Percentiles rank a stretch among this genome's conserved stretches.
These are phyloP conservation scores for Drosophila recens DNA, from an alignment of 2,888 invertebrate genomes.

Conservation along the genomic window DNA sequence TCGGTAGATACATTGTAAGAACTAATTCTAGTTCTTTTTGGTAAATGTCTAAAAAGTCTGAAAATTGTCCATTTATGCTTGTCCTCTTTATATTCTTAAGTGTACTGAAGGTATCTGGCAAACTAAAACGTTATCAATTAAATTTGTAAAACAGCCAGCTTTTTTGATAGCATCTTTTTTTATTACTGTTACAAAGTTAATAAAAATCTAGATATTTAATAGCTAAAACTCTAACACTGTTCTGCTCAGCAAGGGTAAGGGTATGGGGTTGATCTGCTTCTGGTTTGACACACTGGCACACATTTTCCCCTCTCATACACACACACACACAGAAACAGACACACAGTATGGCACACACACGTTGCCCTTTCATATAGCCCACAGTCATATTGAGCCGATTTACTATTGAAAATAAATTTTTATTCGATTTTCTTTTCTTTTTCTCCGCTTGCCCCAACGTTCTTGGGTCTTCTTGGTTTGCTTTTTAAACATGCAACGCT, in stretches of 20 bases:
- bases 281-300: constrained; percentile 75
- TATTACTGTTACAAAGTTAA: too few relatives aligned
- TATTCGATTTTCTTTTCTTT: constrained; percentile 68
- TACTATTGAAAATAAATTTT: constrained; percentile 82
- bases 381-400: constrained; percentile 74
- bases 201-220: too few relatives aligned
- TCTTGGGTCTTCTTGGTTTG: constrained; percentile 45
- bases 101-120: too few relatives aligned
- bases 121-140: too few relatives aligned
- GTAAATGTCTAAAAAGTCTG: too few relatives aligned
- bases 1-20: too few relatives aligned
- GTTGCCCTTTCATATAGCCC: constrained; percentile 49
- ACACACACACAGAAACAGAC: constrained; percentile 1
- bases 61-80: too few relatives aligned
- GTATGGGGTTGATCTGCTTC: constrained; percentile 30
- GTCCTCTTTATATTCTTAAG: too few relatives aligned
- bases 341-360: background rate
- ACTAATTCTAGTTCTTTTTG: too few relatives aligned
- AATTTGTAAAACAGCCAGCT: too few relatives aligned
- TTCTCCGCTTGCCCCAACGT: constrained; percentile 29
- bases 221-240: background rate
- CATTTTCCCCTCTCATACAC: constrained; percentile 47
- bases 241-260: background rate
- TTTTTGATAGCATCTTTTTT: too few relatives aligned
- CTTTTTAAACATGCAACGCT: constrained; percentile 63